Base-by-base conservation (phyloP, 2,797 vertebrate genomes). In the Chromobotia macracanthus region DNA sequence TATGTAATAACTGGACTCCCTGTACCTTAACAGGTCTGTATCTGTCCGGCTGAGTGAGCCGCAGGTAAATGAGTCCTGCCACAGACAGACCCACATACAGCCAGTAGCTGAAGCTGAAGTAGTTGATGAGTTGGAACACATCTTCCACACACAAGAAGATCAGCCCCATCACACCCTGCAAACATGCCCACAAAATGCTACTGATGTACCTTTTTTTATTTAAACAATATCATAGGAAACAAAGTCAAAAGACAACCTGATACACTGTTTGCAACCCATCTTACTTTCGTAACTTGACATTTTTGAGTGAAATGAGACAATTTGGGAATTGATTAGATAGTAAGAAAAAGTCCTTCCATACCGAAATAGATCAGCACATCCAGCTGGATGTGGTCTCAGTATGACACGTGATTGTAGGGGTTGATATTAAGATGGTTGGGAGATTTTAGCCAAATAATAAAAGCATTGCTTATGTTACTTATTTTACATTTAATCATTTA, bases 51-150 rank as follows among this genome's bases (percentile, higher is more conserved):
- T 95, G 92, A 18, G 90, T 94, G 79, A 94, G 82, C 82, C 95
- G 93, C 80, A 97, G 87, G 83, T 95, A 94, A 87, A 95, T 95
- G 84, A 95, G 91, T 72, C 95, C 94, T 35, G 91, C 93, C 86
- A 95, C 88, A 44, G 94, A 96, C 2, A 98, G 88, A 41, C 95
- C 94, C 80, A 95, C 91, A 16, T 89, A 96, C 16, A 96, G 81
- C 93, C 94, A 96, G 87, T 96, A 96, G 84, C 91, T 95, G 91
- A 96, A 97, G 89, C 93, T 95, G 89, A 95, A 95, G 84, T 95
- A 96, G 87, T 95, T 95, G 85, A 96, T 95, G 84, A 97, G 92
- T 82, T 94, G 94, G 87, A 97, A 96, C 69, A 95, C 92, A 10
- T 95, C 95, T 91, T 96, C 92, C 86, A 95, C 93, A 76, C 95